Conservation (phyloP, 2,888 invertebrate species). For the Gandaritis pyraliata region DNA sequence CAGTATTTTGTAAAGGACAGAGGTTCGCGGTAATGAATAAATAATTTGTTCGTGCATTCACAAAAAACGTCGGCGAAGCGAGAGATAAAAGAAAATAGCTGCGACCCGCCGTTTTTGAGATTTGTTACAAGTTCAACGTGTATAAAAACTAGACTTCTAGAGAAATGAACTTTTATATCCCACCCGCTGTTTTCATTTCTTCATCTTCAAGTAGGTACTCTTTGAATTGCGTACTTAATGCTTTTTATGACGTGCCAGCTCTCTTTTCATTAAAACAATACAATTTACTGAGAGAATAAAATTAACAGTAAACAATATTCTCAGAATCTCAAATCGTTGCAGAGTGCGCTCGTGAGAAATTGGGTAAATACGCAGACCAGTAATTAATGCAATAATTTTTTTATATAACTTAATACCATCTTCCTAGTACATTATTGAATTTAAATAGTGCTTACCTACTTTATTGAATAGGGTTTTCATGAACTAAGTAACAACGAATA, state of each 20-base stretch:
- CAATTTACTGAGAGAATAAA: constrained; percentile 19
- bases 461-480: too few relatives aligned
- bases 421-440: too few relatives aligned
- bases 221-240: constrained; percentile 17
- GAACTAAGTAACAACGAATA: too few relatives aligned
- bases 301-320: constrained; percentile 15
- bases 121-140: constrained; percentile 32
- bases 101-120: constrained; percentile 17
- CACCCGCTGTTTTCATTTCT: constrained; percentile 10
- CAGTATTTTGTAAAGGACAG: constrained; percentile 40
- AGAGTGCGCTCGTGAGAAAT: constrained; percentile 17
- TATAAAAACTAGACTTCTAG: constrained; percentile 14
- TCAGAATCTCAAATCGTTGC: constrained; percentile 9
- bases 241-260: constrained; percentile 16
- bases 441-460: too few relatives aligned
- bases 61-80: constrained; percentile 33
- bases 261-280: constrained; percentile 29
- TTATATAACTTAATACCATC: constrained; percentile 10
- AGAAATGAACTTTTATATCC: constrained; percentile 18
- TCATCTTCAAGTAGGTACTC: constrained; percentile 6
- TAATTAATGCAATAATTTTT: constrained; percentile 19
- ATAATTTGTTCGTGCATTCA: constrained; percentile 40
- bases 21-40: constrained; percentile 41
- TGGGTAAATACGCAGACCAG: constrained; percentile 19
- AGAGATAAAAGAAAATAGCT: constrained; percentile 38